These are phyloP conservation scores for Condylura cristata DNA, from an alignment of 2,113 vertebrate species.

Conservation along the genomic window DNA sequence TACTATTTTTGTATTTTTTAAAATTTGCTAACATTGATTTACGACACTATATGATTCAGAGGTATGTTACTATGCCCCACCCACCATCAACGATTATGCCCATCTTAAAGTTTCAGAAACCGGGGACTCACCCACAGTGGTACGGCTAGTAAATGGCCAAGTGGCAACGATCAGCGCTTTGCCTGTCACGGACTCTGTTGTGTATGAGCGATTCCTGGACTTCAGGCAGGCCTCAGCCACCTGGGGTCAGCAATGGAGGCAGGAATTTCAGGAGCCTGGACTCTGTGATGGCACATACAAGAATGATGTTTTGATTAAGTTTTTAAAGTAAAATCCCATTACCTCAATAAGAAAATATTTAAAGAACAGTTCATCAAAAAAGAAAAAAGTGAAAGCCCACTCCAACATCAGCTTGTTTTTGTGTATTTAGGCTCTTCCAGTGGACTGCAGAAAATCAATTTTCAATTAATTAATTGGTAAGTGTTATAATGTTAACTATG, in stretches of 20 bases:
- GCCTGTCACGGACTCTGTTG: background rate
- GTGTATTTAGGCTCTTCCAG: background rate
- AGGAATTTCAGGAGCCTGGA: background rate
- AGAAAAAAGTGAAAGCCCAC: background rate
- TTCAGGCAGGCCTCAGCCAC: background rate
- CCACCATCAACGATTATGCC: background rate
- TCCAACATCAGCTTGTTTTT: background rate
- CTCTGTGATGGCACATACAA: background rate
- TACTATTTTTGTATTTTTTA: no score
- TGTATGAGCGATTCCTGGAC: background rate
- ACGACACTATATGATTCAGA: no score
- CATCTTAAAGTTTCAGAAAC: constrained; percentile 9
- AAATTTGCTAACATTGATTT: no score
- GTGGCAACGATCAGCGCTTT: background rate
- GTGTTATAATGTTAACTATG: constrained; percentile 9
- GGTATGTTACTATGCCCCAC: no score
- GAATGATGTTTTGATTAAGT: background rate
- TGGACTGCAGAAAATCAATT: background rate
- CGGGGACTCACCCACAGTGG: background rate
- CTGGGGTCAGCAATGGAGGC: background rate
- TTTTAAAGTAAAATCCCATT: no score
- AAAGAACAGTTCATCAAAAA: no score
- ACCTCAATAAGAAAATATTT: no score
- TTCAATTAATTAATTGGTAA: constrained; percentile 25
- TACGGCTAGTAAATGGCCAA: background rate